Percentiles rank a stretch among this genome's conserved stretches.
These are phyloP conservation scores for Drosophila pegasa DNA, from an alignment of 2,888 invertebrate species.

Conservation along the genomic window DNA sequence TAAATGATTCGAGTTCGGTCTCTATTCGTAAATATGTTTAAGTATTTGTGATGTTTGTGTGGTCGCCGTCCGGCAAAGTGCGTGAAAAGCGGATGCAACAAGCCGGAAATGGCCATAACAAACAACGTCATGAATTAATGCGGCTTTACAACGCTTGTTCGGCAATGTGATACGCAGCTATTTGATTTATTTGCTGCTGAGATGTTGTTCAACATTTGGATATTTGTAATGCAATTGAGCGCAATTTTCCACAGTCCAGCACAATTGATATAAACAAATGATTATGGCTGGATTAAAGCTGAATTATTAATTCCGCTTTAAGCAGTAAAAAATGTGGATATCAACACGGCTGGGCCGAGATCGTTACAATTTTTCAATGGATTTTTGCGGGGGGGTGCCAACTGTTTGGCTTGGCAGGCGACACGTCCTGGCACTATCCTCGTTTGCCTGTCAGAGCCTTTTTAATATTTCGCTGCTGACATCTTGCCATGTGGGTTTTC, in stretches of 20 bases:
- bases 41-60: slow-evolving; percentile 16
- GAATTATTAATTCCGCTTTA: slow-evolving; percentile 20
- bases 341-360: background rate
- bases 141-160: slow-evolving; percentile 33
- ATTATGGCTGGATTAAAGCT: slow-evolving; percentile 36
- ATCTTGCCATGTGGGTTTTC: slow-evolving; percentile 47
- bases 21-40: slow-evolving; percentile 5
- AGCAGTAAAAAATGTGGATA: background rate
- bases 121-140: slow-evolving; percentile 72
- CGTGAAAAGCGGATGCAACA: slow-evolving; percentile 66
- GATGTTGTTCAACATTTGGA: slow-evolving; percentile 15
- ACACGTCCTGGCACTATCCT: slow-evolving; percentile 35
- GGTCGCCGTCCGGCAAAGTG: slow-evolving; percentile 45
- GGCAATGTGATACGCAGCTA: slow-evolving; percentile 39
- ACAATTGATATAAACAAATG: slow-evolving; percentile 30
- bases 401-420: slow-evolving; percentile 23
- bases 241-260: background rate
- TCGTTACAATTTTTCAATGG: slow-evolving; percentile 6
- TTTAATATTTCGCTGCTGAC: slow-evolving; percentile 73
- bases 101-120: slow-evolving; percentile 75
- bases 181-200: slow-evolving; percentile 50
- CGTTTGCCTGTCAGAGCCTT: slow-evolving; percentile 54
- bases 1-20: slow-evolving; percentile 34
- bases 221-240: slow-evolving; percentile 41
- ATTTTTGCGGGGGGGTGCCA: slow-evolving; percentile 12